Evolutionary conservation across 2,797 vertebrate species (phyloP).

Genomic region (Chrysocyon brachyurus): DNA sequence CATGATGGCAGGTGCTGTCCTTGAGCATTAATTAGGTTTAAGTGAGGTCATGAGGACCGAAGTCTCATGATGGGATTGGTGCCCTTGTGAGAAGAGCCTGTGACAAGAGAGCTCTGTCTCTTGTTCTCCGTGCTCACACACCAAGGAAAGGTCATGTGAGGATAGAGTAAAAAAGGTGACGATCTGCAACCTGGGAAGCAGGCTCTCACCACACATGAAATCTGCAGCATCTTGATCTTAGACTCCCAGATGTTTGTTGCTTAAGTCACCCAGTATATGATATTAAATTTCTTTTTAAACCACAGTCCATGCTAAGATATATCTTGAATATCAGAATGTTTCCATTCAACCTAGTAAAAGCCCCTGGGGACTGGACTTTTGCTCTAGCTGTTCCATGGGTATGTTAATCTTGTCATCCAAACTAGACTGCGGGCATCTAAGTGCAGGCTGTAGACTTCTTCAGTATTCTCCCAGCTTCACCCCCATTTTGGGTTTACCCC

Average conservation of each 20-base stretch:
- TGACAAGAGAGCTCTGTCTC: not conserved
- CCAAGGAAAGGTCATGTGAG: not conserved
- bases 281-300: not conserved
- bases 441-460: not conserved
- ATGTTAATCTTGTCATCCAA: not conserved
- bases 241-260: not conserved
- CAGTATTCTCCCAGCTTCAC: not conserved
- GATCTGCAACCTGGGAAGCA: not conserved
- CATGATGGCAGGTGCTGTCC: not conserved
- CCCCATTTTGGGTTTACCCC: not conserved
- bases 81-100: not conserved
- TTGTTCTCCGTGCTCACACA: rapidly evolving
- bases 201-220: not conserved
- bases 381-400: not conserved
- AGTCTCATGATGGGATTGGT: not conserved
- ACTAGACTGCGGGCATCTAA: not conserved
- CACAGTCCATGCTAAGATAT: not conserved
- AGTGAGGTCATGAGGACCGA: not conserved
- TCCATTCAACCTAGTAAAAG: not conserved
- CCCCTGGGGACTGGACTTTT: not conserved
- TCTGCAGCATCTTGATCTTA: not conserved
- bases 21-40: not conserved
- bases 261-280: no score
- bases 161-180: not conserved
- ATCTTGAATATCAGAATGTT: not conserved